These are phyloP conservation scores for Myotis davidii DNA, from an alignment of 2,113 vertebrate genomes.

Conservation along the genomic window DNA sequence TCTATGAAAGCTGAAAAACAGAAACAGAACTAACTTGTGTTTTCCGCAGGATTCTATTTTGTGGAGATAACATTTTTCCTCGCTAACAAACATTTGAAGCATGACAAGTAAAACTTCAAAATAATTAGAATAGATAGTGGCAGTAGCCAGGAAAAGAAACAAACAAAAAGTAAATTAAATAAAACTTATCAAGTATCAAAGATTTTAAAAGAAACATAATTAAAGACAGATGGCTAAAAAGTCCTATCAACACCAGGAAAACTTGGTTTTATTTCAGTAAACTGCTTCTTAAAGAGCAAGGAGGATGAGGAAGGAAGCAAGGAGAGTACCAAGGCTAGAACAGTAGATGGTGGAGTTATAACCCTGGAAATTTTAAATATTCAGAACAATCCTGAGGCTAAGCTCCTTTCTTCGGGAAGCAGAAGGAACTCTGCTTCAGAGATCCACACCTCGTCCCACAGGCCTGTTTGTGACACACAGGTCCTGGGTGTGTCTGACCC, in stretches of 20 bases:
- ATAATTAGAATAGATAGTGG: not conserved
- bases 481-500: not conserved
- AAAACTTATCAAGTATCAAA: conserved; percentile 18
- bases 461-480: not conserved
- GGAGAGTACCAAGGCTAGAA: not conserved
- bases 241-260: not conserved
- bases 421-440: not conserved
- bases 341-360: too few relatives aligned
- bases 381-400: not conserved
- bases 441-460: not conserved
- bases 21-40: not conserved
- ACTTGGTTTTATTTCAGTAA: not conserved
- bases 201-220: not conserved
- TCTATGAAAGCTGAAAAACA: not conserved
- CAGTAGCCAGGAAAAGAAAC: not conserved
- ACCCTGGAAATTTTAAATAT: not conserved
- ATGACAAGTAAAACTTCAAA: not conserved
- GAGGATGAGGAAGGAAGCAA: not conserved
- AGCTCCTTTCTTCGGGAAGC: not conserved
- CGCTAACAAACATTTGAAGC: not conserved
- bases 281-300: not conserved
- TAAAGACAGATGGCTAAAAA: not conserved
- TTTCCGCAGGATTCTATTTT: not conserved
- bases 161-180: not conserved
- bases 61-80: not conserved